These are phyloP conservation scores for Callorhinus ursinus DNA, from an alignment of 2,113 vertebrate genomes.

Conservation along the genomic window DNA sequence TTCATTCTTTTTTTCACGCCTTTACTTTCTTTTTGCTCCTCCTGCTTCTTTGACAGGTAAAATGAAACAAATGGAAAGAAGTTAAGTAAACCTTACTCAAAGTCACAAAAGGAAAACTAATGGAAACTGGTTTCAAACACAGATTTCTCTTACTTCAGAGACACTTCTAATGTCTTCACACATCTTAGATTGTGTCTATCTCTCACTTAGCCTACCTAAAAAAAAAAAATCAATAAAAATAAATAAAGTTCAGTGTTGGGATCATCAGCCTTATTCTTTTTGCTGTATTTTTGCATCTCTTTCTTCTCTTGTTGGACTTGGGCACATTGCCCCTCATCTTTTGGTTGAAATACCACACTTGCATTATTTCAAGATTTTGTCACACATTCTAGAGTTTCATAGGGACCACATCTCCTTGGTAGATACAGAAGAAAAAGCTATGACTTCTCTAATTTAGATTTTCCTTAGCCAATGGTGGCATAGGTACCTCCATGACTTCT, in stretches of 20 bases:
- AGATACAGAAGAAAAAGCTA: not conserved
- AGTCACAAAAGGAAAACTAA: not conserved
- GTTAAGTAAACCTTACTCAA: not conserved
- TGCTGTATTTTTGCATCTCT: not conserved
- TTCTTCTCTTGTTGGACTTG: not conserved
- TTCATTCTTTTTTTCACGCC: not conserved
- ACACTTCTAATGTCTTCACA: not conserved
- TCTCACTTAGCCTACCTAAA: not conserved
- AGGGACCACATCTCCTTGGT: not conserved
- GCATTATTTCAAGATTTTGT: not conserved
- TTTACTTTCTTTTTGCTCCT: not conserved
- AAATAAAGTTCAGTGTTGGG: not conserved
- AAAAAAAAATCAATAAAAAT: not conserved
- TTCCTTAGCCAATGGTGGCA: not conserved
- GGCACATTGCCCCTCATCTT: not conserved
- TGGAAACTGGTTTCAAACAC: not conserved
- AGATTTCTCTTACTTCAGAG: not conserved
- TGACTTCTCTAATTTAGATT: not conserved
- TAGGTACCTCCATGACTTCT: not conserved
- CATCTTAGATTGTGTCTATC: not conserved
- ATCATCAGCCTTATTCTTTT: not conserved
- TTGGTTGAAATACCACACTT: not conserved
- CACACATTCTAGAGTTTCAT: not conserved
- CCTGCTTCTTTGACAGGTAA: not conserved
- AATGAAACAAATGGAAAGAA: not conserved